phyloP scores from a whole-genome alignment of 2,113 vertebrate genomes.

The Atherinomorus stipes region DNA sequence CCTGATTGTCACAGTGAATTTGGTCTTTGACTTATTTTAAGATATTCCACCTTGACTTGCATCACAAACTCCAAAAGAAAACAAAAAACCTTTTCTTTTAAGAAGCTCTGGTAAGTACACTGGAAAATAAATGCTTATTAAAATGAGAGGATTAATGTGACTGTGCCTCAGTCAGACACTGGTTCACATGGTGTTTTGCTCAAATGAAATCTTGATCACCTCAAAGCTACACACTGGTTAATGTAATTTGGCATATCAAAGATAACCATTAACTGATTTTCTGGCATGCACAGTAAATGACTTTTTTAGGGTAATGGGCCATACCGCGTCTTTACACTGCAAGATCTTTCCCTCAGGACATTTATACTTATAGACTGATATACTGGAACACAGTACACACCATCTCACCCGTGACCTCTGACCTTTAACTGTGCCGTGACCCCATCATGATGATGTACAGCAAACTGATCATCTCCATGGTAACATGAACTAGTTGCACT shows the following conservation, averaged over 20 bases:
- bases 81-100: too few species aligned
- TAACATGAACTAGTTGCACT: slow-evolving; percentile 69
- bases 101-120: too few species aligned
- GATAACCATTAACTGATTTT: not conserved
- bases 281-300: slow-evolving; percentile 8
- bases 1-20: too few species aligned
- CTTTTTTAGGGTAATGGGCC: slow-evolving; percentile 9
- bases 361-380: slow-evolving; percentile 34
- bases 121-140: too few species aligned
- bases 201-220: not conserved
- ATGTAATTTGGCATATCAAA: not conserved
- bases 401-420: slow-evolving; percentile 53
- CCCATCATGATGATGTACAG: slow-evolving; percentile 75
- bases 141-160: too few species aligned
- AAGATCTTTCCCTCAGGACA: slow-evolving; percentile 39
- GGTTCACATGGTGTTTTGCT: too few species aligned
- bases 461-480: slow-evolving; percentile 75
- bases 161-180: too few species aligned
- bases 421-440: slow-evolving; percentile 74
- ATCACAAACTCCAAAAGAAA: too few species aligned
- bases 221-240: not conserved
- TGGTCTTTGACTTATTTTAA: too few species aligned
- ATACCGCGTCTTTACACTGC: slow-evolving; percentile 35
- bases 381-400: slow-evolving; percentile 35
- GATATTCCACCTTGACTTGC: too few species aligned